phyloP scores from a whole-genome alignment of 2,888 invertebrate genomes.

The Parnassius mnemosyne region DNA sequence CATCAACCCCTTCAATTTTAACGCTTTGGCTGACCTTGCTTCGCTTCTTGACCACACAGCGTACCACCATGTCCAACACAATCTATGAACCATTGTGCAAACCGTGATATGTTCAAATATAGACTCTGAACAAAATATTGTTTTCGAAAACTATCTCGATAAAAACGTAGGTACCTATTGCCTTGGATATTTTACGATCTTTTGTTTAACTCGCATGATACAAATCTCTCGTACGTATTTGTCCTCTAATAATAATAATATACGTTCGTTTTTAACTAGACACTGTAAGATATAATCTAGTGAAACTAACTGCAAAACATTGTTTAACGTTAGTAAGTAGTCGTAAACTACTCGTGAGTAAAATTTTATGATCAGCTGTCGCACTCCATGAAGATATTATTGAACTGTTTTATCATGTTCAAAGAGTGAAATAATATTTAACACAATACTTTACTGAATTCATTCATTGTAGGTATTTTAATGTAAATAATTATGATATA shows the following conservation, averaged over 20 bases:
- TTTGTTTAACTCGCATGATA: constrained; percentile 20
- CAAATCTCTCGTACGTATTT: constrained; percentile 16
- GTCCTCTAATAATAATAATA: background rate
- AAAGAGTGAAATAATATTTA: background rate
- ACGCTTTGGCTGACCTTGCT: constrained; percentile 41
- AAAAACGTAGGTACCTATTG: constrained; percentile 10
- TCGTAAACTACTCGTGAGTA: constrained; percentile 8
- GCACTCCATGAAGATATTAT: constrained; percentile 4
- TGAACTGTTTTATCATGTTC: constrained; percentile 7
- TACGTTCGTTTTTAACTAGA: constrained; percentile 7
- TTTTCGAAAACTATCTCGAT: constrained; percentile 13
- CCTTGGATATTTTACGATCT: constrained; percentile 22
- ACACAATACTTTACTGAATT: too few species aligned
- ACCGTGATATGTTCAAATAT: constrained; percentile 20
- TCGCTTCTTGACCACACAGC: constrained; percentile 37
- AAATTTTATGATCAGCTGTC: constrained; percentile 20
- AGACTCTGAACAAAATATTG: constrained; percentile 12
- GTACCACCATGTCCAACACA: constrained; percentile 12
- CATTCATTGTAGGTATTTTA: too few species aligned
- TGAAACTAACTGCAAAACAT: constrained; percentile 13
- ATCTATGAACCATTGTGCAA: constrained; percentile 21
- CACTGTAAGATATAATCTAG: background rate
- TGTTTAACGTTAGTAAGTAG: constrained; percentile 8
- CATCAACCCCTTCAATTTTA: constrained; percentile 28
- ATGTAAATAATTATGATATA: too few species aligned